These are phyloP conservation scores for Jaculus jaculus DNA, from an alignment of 2,113 vertebrate species.

Conservation along the genomic window DNA sequence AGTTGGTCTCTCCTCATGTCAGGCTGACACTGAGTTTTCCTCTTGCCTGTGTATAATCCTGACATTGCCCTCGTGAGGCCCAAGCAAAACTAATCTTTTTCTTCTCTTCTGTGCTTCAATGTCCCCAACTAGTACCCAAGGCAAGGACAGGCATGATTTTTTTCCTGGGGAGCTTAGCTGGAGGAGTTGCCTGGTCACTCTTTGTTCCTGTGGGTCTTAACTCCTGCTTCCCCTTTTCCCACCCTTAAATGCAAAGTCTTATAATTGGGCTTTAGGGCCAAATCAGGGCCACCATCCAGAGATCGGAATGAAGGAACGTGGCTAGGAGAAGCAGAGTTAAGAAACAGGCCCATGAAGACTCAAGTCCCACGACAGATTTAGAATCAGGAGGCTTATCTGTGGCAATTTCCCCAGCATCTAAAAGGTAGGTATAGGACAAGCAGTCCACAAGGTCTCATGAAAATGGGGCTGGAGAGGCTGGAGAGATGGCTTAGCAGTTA, in stretches of 20 bases:
- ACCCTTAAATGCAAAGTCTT: background rate
- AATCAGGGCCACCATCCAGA: background rate
- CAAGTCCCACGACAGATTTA: background rate
- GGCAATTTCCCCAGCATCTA: background rate
- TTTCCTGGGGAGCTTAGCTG: background rate
- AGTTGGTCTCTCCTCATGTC: background rate
- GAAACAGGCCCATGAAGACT: background rate
- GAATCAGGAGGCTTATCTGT: background rate
- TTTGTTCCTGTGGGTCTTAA: conserved; percentile 4
- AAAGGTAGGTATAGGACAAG: background rate
- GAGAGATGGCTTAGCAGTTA: no score
- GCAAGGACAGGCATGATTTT: background rate
- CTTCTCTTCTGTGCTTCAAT: background rate
- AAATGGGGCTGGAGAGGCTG: background rate
- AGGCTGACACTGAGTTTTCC: background rate
- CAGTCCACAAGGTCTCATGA: background rate
- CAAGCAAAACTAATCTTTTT: background rate
- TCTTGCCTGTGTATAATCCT: background rate
- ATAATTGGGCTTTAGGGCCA: background rate
- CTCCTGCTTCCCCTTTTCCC: background rate
- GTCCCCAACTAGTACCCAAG: background rate
- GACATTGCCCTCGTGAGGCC: background rate
- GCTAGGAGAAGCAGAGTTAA: background rate
- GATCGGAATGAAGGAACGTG: background rate
- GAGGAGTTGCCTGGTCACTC: background rate